phyloP scores from a whole-genome alignment of 1,140 invertebrate genomes.

The Trissolcus basalis region DNA sequence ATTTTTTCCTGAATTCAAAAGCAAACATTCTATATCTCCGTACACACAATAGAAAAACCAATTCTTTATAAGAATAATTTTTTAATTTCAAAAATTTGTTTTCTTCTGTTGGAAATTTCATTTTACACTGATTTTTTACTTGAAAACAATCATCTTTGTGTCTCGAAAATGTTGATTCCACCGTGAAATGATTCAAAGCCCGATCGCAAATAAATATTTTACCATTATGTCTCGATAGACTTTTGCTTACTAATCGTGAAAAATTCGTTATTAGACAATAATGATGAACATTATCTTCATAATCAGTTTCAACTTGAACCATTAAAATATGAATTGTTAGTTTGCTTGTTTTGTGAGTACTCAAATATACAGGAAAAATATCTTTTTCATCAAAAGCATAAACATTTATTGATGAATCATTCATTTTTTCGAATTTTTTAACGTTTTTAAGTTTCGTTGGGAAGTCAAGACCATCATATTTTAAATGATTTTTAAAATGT shows the following conservation, averaged over 20 bases:
- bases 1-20: constrained; percentile 53
- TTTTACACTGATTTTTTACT: background rate
- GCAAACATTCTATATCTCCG: constrained; percentile 63
- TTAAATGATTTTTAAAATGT: constrained; percentile 12
- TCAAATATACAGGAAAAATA: constrained; percentile 34
- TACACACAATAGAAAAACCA: constrained; percentile 63
- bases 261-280: background rate
- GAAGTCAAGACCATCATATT: constrained; percentile 39
- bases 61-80: constrained; percentile 59
- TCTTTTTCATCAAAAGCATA: constrained; percentile 17
- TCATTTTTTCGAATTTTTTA: constrained; percentile 37
- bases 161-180: background rate
- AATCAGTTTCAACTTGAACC: background rate
- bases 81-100: constrained; percentile 56
- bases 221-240: background rate
- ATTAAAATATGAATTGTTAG: background rate
- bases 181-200: background rate
- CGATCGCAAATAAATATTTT: background rate
- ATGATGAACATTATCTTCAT: background rate
- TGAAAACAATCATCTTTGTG: background rate
- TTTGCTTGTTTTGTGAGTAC: constrained; percentile 12
- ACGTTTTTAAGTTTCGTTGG: constrained; percentile 25
- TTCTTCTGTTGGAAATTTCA: background rate
- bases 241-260: background rate
- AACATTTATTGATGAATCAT: constrained; percentile 27